phyloP scores from a whole-genome alignment of 2,888 invertebrate species.

The Biston stratarius region DNA sequence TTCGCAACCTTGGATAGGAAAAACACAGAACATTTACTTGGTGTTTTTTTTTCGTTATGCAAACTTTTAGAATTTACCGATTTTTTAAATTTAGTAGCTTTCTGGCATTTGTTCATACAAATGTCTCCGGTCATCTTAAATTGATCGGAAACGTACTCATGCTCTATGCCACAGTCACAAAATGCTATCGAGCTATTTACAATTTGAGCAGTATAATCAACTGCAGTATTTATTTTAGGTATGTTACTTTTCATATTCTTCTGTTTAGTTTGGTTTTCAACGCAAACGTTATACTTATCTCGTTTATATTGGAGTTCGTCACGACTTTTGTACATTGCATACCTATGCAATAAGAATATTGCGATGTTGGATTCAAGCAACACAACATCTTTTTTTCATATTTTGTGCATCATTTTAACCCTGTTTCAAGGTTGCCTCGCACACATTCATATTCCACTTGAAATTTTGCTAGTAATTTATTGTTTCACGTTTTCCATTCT shows the following conservation, averaged over 20 bases:
- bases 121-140: neutral
- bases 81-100: neutral
- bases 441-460: slow-evolving; percentile 1
- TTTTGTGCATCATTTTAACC: slow-evolving; percentile 6
- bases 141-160: neutral
- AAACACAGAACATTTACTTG: neutral
- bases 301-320: neutral
- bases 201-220: neutral
- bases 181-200: neutral
- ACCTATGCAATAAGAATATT: neutral
- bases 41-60: neutral
- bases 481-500: neutral
- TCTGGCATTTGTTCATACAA: neutral
- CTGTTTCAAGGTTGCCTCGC: neutral
- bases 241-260: neutral
- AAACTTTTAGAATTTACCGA: neutral
- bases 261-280: neutral
- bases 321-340: neutral
- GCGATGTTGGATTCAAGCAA: neutral
- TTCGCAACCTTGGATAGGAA: neutral
- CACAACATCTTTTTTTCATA: slow-evolving; percentile 1
- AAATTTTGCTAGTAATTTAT: slow-evolving; percentile 9
- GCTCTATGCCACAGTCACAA: neutral
- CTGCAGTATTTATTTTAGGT: neutral
- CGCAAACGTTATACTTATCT: neutral